Evolutionary conservation across 2,113 vertebrate genomes (phyloP).

Genomic region (Orientallactaga bullata): DNA sequence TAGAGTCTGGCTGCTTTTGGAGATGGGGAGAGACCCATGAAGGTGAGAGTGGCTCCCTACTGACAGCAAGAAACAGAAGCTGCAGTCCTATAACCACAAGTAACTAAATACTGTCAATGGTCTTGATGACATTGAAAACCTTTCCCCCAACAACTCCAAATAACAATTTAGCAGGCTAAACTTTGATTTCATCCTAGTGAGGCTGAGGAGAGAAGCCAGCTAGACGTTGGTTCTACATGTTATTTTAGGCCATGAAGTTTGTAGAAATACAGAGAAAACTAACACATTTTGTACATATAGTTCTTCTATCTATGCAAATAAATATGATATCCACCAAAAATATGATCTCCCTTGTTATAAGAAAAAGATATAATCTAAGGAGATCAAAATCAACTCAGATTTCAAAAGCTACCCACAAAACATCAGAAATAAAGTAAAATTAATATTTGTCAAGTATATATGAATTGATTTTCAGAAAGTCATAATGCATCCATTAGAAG

Average conservation of each 20-base stretch:
- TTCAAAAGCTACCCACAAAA: neutral
- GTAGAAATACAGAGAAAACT: conserved; percentile 18
- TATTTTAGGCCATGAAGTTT: neutral
- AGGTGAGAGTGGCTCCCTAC: neutral
- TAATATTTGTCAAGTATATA: conserved; percentile 18
- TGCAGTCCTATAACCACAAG: neutral
- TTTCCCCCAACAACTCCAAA: neutral
- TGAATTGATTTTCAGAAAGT: conserved; percentile 33
- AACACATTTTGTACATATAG: neutral
- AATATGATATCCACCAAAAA: neutral
- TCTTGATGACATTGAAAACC: neutral
- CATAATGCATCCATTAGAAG: neutral
- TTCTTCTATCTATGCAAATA: conserved; percentile 12
- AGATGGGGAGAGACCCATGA: neutral
- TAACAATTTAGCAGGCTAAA: conserved; percentile 1
- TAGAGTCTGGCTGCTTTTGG: neutral
- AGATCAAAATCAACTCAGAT: conserved; percentile 23
- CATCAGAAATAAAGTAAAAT: conserved; percentile 55
- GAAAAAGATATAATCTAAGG: conserved; percentile 28
- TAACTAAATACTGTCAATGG: conserved; percentile 32
- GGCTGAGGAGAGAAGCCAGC: neutral
- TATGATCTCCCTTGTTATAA: neutral
- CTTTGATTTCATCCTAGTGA: conserved; percentile 30
- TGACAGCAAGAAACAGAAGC: conserved; percentile 35
- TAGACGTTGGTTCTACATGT: conserved; percentile 1